Evolutionary conservation across 53 echinoderm and acorn worm species (phyloP).

Genomic region (Mesocentrotus franciscanus): DNA sequence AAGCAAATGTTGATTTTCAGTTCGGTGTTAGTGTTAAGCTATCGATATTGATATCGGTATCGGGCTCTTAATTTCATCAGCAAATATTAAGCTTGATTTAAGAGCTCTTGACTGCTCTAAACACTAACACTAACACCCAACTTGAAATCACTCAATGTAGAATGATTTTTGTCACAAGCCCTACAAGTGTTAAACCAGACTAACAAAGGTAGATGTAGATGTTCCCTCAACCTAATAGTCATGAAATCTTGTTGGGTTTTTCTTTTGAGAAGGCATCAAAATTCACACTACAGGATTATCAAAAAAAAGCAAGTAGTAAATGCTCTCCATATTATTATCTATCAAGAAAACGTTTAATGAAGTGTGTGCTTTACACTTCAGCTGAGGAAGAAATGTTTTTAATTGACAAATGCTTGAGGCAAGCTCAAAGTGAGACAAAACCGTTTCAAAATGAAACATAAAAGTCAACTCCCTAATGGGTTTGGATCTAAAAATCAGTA

Average conservation of each 20-base stretch:
- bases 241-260: not conserved
- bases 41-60: too few relatives aligned
- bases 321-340: not conserved
- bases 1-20: too few relatives aligned
- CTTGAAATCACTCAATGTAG: too few relatives aligned
- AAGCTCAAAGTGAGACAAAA: constrained; percentile 38
- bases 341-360: not conserved
- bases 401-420: constrained; percentile 27
- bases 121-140: too few relatives aligned
- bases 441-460: not conserved
- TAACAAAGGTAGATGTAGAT: not conserved
- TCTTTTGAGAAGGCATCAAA: not conserved
- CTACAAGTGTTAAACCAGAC: not conserved
- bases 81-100: too few relatives aligned
- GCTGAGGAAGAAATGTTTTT: not conserved
- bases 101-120: too few relatives aligned
- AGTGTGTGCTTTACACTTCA: constrained; percentile 22
- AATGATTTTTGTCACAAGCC: not conserved
- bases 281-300: not conserved
- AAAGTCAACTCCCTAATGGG: not conserved
- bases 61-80: too few relatives aligned
- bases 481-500: not conserved
- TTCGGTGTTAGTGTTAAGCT: too few relatives aligned
- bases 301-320: not conserved
- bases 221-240: not conserved